Conservation (phyloP, 35 echinoderm and acorn worm species). For the Hemicentrotus pulcherrimus region DNA sequence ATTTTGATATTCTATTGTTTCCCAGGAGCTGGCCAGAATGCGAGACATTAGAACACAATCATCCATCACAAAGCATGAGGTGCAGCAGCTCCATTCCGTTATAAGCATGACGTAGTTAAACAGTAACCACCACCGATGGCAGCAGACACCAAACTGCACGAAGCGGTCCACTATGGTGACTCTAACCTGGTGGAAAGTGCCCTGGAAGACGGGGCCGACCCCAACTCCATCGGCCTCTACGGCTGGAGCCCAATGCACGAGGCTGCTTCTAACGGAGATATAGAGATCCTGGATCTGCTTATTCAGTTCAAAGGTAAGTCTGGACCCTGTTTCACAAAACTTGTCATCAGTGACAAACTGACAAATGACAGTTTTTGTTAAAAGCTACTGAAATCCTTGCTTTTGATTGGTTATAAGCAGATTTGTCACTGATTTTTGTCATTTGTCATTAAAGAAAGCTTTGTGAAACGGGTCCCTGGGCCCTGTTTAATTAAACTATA, state of each 20-base stretch:
- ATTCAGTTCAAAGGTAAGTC: conserved; percentile 73
- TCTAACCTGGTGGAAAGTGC: conserved; percentile 78
- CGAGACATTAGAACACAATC: neutral
- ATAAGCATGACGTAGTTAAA: neutral
- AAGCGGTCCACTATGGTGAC: conserved; percentile 88
- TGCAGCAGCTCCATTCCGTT: neutral
- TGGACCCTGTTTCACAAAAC: too few relatives aligned
- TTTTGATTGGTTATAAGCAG: too few relatives aligned
- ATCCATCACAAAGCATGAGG: neutral
- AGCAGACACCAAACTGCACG: conserved; percentile 86
- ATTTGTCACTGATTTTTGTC: too few relatives aligned
- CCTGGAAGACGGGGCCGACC: conserved; percentile 76
- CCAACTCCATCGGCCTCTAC: conserved; percentile 82
- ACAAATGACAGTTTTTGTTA: too few relatives aligned
- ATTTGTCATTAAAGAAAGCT: too few relatives aligned
- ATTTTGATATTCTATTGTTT: neutral
- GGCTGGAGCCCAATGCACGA: conserved; percentile 89
- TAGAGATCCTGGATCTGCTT: conserved; percentile 75
- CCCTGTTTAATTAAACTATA: too few relatives aligned
- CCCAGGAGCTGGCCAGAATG: neutral
- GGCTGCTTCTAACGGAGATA: conserved; percentile 85
- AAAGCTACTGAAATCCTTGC: too few relatives aligned
- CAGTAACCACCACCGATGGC: conserved; percentile 4
- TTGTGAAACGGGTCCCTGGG: too few relatives aligned
- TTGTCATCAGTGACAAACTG: too few relatives aligned